A percentile compares a stretch with the other conserved stretches of the same genome.
Conservation (phyloP, 2,797 vertebrate species). For the Podarcis siculus region DNA sequence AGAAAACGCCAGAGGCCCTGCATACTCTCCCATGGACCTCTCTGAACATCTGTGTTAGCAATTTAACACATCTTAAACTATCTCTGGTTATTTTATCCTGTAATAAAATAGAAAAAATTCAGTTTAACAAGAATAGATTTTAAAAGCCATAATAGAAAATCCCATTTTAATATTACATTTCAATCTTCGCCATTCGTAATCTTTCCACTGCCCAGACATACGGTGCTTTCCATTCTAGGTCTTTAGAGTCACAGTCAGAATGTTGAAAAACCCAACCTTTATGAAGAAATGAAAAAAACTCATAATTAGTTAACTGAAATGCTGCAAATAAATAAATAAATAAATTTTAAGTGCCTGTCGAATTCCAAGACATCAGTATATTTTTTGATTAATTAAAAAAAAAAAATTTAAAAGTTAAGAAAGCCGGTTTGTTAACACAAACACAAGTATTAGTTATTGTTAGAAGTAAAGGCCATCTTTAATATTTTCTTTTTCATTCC, state of each 20-base stretch:
- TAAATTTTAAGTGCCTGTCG: neutral
- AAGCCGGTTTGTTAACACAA: neutral
- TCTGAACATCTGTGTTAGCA: neutral
- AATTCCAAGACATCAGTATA: neutral
- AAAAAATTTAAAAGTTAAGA: neutral
- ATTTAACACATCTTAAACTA: neutral
- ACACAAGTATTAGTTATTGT: neutral
- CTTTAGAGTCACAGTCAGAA: conserved; percentile 58
- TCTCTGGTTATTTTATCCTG: conserved; percentile 3
- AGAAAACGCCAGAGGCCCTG: neutral
- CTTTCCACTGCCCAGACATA: conserved; percentile 71
- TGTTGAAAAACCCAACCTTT: conserved; percentile 78
- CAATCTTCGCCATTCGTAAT: conserved; percentile 64
- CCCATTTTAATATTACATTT: conserved; percentile 62
- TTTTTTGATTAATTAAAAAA: neutral
- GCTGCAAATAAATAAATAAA: neutral
- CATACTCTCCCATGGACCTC: neutral
- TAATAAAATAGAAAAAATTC: neutral
- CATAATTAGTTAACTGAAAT: neutral
- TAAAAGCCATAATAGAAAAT: conserved; percentile 9
- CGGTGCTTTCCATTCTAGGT: conserved; percentile 66
- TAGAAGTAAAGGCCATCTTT: neutral
- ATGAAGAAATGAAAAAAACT: conserved; percentile 47
- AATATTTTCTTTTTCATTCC: neutral
- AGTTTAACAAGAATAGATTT: neutral